Evolutionary conservation across 2,797 vertebrate genomes (phyloP), one percentile per base, ranked within the genome.

Genomic region (Brachyalestes nurse): DNA sequence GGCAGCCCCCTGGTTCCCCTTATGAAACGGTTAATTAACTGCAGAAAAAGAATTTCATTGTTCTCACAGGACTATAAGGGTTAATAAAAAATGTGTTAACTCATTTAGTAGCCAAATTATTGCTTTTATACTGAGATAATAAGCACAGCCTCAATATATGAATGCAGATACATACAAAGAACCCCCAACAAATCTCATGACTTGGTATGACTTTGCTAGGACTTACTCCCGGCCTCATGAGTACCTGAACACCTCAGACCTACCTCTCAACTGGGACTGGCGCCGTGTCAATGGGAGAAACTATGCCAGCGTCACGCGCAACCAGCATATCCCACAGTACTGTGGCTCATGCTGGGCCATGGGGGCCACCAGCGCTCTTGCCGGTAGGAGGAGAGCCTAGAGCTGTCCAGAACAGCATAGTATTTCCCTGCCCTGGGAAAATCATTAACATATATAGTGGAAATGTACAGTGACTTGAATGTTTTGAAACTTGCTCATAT

Each of bases 311-410:
- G 73, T 93, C 85, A 97, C 97, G 0, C 92, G 97, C 34, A 98
- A 98, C 92, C 97, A 98, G 83, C 97, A 98, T 92, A 98, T 97
- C 89, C 97, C 97, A 0, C 97, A 96, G 89, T 98, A 98, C 91
- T 99, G 97, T 6, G 97, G 97, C 0, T 98, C 97, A 82, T 98
- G 97, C 91, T 99, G 97, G 97, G 97, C 97, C 16, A 96, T 97
- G 78, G 96, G 96, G 75, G 93, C 95, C 89, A 97, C 97, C 89
- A 98, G 97, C 0, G 96, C 97, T 0, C 78, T 98, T n/a, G 97
- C 97, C 80, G 97, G 97, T 99, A 66, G 16, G 28, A 17, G 28
- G 13, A 60, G 12, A 51, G 57, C 17, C 19, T 42, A 9, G 45
- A 25, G 1, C n/a, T 51, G 38, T 6, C 5, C 61, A 64, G 13